Conservation (phyloP, 2,888 invertebrate genomes). For the Watsonalla cultraria region DNA sequence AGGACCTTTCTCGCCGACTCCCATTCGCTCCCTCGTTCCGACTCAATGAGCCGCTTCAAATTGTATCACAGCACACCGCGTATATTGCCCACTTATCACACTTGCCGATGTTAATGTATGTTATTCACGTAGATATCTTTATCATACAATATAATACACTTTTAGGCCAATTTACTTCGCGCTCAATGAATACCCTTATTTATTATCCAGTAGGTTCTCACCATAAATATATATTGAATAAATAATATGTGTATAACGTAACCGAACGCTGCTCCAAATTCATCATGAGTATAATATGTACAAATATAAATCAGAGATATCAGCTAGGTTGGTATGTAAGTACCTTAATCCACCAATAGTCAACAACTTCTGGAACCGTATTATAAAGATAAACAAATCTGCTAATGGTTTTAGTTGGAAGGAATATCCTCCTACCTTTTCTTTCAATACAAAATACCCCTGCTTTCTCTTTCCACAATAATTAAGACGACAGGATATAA, state of each 20-base stretch:
- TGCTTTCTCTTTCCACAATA: slow-evolving; percentile 21
- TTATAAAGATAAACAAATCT: slow-evolving; percentile 26
- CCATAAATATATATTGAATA: no score
- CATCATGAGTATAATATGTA: no score
- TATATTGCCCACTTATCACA: no score
- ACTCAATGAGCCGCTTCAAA: slow-evolving; percentile 24
- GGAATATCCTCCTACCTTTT: slow-evolving; percentile 18
- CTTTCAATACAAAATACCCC: slow-evolving; percentile 2
- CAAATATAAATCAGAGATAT: no score
- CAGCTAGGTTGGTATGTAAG: not conserved
- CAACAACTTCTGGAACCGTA: slow-evolving; percentile 15
- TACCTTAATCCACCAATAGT: slow-evolving; percentile 8
- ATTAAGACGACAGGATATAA: slow-evolving; percentile 30
- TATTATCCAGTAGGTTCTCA: no score
- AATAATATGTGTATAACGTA: no score
- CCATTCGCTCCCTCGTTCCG: slow-evolving; percentile 15
- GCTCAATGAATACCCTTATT: no score
- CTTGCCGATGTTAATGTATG: no score
- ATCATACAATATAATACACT: no score
- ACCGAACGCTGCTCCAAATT: no score
- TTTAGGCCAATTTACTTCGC: no score
- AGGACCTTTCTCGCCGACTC: slow-evolving; percentile 19
- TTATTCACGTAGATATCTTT: not conserved
- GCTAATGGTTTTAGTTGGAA: slow-evolving; percentile 22
- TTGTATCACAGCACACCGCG: slow-evolving; percentile 1